phyloP scores from a whole-genome alignment of 2,888 invertebrate genomes.

The Latheticus oryzae region DNA sequence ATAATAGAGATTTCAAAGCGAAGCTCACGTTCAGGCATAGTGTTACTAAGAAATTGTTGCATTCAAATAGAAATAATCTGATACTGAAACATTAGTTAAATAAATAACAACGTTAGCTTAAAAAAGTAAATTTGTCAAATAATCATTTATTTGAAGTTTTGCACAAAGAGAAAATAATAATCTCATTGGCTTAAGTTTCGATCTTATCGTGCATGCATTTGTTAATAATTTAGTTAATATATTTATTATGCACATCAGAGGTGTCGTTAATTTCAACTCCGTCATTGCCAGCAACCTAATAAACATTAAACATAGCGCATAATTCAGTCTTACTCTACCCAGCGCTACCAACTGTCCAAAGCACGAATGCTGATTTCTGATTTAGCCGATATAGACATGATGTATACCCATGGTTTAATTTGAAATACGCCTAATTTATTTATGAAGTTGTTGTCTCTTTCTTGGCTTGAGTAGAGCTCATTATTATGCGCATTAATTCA shows the following conservation, averaged over 20 bases:
- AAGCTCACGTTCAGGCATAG: too few relatives aligned
- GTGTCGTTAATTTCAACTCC: conserved; percentile 64
- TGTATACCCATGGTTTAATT: conserved; percentile 51
- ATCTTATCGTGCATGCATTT: too few relatives aligned
- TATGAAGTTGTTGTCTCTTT: conserved; percentile 53
- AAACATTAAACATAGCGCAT: conserved; percentile 65
- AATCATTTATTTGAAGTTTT: too few relatives aligned
- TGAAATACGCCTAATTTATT: conserved; percentile 56
- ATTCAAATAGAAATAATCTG: too few relatives aligned
- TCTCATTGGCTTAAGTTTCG: too few relatives aligned
- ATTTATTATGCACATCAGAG: conserved; percentile 64
- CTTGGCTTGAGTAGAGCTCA: conserved; percentile 40
- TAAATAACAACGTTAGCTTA: too few relatives aligned
- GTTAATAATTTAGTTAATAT: conserved; percentile 58
- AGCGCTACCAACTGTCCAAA: conserved; percentile 52
- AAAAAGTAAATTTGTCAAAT: too few relatives aligned
- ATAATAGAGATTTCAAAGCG: too few relatives aligned
- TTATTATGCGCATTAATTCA: conserved; percentile 52
- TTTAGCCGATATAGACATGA: conserved; percentile 55
- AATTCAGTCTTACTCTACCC: conserved; percentile 64
- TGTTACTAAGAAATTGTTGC: too few relatives aligned
- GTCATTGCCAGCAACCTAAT: conserved; percentile 65
- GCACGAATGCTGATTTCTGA: conserved; percentile 56
- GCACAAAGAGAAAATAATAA: too few relatives aligned
- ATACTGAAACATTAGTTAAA: too few relatives aligned